Evolutionary conservation across 2,113 vertebrate genomes (phyloP).

Genomic region (Mastomys natalensis): DNA sequence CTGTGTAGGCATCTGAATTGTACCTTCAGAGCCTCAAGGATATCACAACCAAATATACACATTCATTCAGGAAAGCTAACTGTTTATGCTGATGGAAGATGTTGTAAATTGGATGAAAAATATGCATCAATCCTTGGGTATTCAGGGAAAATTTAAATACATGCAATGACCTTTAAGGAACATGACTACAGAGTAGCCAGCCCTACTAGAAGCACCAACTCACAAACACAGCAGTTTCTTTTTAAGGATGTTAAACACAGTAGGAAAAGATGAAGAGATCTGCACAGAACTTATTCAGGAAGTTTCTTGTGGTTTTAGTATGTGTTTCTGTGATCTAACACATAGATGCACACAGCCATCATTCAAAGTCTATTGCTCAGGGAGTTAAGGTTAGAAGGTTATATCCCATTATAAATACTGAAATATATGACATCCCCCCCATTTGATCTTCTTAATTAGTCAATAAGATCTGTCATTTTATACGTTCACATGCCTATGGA

Average conservation of each 20-base stretch:
- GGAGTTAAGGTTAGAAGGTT: background rate
- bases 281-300: background rate
- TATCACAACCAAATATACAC: slow-evolving; percentile 74
- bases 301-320: slow-evolving; percentile 8
- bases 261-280: slow-evolving; percentile 33
- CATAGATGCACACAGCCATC: background rate
- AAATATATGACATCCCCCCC: background rate
- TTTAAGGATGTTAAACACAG: background rate
- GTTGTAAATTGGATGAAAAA: slow-evolving; percentile 74
- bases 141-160: slow-evolving; percentile 79
- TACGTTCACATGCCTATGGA: background rate
- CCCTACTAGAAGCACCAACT: background rate
- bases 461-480: background rate
- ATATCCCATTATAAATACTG: background rate
- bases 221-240: slow-evolving; percentile 43
- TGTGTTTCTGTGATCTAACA: background rate
- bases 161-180: slow-evolving; percentile 66
- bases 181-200: background rate
- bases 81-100: slow-evolving; percentile 76
- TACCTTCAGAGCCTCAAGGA: slow-evolving; percentile 70
- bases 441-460: background rate
- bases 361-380: background rate
- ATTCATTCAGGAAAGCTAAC: slow-evolving; percentile 80
- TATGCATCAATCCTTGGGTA: slow-evolving; percentile 74
- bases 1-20: slow-evolving; percentile 61